A percentile compares a stretch with the other conserved stretches of the same genome.
These are phyloP conservation scores for Pangasius krempfi DNA, from an alignment of 2,797 vertebrate species.

Conservation along the genomic window DNA sequence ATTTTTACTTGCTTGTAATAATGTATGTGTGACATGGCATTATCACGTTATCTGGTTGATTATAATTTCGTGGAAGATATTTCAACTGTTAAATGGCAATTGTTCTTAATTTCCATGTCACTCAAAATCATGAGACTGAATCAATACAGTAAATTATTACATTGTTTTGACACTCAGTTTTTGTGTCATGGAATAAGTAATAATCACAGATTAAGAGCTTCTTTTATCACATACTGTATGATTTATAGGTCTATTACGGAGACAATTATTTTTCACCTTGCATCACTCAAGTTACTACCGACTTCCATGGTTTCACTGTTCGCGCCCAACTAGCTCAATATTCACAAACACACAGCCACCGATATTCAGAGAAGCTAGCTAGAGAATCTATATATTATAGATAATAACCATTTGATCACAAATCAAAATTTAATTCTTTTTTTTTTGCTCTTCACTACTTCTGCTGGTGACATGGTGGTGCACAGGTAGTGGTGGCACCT, in stretches of 20 bases:
- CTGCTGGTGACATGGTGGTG: not conserved
- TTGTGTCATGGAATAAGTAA: not conserved
- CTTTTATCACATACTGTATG: not conserved
- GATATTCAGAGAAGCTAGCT: not conserved
- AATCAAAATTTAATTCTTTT: not conserved
- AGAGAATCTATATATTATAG: too few relatives aligned
- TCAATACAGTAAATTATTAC: not conserved
- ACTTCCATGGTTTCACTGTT: not conserved
- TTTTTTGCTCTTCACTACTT: not conserved
- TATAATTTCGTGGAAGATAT: not conserved
- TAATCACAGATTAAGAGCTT: not conserved
- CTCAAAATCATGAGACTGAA: not conserved
- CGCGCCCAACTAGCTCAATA: not conserved
- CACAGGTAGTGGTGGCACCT: not conserved
- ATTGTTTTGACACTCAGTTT: not conserved
- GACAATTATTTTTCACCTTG: not conserved
- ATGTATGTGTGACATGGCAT: not conserved
- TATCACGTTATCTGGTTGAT: not conserved
- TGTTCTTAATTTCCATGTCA: not conserved
- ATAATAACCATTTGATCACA: not conserved
- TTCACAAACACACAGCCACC: not conserved
- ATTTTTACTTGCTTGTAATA: constrained; percentile 11
- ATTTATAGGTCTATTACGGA: not conserved
- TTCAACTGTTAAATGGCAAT: not conserved
- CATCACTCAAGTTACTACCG: not conserved